A percentile compares a stretch with the other conserved stretches of the same genome.
phyloP scores from a whole-genome alignment of 2,797 vertebrate species.

The Pipistrellus kuhlii region DNA sequence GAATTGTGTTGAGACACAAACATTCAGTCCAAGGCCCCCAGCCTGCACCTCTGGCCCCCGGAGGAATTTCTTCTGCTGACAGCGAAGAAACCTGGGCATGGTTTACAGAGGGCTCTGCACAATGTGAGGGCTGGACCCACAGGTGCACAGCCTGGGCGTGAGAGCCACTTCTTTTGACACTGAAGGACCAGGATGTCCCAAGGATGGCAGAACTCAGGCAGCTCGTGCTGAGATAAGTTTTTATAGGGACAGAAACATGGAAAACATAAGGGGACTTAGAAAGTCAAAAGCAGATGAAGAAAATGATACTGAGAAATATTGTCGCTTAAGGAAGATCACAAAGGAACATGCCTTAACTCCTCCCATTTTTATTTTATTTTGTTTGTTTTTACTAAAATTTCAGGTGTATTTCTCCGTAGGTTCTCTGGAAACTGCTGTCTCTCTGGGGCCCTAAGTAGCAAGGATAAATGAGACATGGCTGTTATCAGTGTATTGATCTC shows the following conservation, averaged over 20 bases:
- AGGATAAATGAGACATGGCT: not conserved
- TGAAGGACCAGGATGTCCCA: too few relatives aligned
- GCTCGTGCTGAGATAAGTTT: not conserved
- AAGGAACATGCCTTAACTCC: not conserved
- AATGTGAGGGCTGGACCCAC: not conserved
- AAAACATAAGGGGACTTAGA: not conserved
- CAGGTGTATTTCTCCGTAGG: not conserved
- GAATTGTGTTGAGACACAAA: not conserved
- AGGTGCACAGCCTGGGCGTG: too few relatives aligned
- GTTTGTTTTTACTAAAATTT: not conserved
- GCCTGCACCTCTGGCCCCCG: not conserved
- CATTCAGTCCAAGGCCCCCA: not conserved
- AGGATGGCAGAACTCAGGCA: not conserved
- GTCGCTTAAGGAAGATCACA: not conserved
- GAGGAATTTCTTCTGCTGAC: not conserved
- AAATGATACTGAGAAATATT: not conserved
- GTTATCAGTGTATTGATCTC: not conserved
- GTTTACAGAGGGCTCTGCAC: not conserved
- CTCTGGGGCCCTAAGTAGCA: not conserved
- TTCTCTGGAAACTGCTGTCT: not conserved
- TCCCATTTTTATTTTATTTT: not conserved
- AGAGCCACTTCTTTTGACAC: not conserved
- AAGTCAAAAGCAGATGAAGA: not conserved
- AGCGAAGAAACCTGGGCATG: not conserved
- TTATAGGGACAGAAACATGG: not conserved